Percentiles rank a stretch among this genome's conserved stretches.
These are phyloP conservation scores for Sphenopsis melanotis DNA, from an alignment of 2,797 vertebrate species.

Conservation along the genomic window DNA sequence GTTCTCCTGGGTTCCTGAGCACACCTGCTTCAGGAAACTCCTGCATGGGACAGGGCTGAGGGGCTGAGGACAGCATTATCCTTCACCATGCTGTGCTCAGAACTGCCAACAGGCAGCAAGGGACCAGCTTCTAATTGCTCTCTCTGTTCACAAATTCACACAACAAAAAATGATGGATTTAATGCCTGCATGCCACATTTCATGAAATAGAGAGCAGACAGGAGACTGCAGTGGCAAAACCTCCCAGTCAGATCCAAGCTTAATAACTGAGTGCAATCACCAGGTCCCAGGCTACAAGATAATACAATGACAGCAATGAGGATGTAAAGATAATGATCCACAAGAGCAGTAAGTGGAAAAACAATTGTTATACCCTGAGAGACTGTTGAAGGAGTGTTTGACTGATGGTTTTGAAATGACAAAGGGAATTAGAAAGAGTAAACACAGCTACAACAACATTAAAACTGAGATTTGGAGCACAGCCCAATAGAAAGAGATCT, in stretches of 20 bases:
- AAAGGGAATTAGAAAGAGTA: constrained; percentile 41
- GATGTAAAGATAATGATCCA: constrained; percentile 29
- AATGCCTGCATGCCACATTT: background rate
- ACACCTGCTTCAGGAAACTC: background rate
- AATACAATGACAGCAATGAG: background rate
- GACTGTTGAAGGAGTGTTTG: background rate
- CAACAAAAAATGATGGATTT: background rate
- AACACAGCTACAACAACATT: background rate
- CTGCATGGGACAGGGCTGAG: background rate
- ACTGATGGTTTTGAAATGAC: constrained; percentile 19
- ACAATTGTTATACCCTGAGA: constrained; percentile 7
- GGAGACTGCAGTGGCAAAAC: background rate
- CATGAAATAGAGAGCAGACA: background rate
- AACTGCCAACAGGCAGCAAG: background rate
- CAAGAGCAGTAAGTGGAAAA: constrained; percentile 30
- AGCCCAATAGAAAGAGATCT: background rate
- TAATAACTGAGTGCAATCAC: background rate
- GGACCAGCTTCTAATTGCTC: background rate
- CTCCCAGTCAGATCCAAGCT: background rate
- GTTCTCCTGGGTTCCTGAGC: background rate
- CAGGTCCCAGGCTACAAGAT: constrained; percentile 10
- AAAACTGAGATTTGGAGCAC: background rate
- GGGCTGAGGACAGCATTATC: background rate
- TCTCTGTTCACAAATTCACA: background rate
- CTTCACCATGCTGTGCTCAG: background rate